Percentiles rank a stretch among this genome's conserved stretches.
These are phyloP conservation scores for Melanerpes formicivorus DNA, from an alignment of 2,113 vertebrate species.

Conservation along the genomic window DNA sequence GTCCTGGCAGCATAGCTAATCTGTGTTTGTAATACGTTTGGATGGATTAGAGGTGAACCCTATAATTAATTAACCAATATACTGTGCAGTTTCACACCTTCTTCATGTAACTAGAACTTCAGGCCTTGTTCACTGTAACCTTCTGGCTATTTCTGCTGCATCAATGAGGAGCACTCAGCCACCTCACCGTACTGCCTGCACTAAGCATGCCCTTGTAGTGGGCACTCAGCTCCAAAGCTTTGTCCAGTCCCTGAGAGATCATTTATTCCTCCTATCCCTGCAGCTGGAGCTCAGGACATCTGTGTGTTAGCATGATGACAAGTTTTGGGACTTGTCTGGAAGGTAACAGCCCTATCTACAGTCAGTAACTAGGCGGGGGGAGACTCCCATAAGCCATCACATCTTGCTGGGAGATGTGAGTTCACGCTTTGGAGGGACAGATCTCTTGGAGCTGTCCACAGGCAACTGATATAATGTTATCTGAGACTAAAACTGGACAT, in stretches of 20 bases:
- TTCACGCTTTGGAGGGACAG: background rate
- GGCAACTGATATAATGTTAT: background rate
- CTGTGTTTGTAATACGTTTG: background rate
- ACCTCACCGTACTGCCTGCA: background rate
- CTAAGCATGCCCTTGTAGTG: background rate
- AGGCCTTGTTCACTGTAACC: background rate
- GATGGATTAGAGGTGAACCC: background rate
- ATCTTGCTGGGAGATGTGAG: background rate
- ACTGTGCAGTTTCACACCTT: background rate
- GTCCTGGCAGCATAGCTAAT: background rate
- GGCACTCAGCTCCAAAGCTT: background rate
- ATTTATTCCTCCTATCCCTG: background rate
- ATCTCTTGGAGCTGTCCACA: background rate
- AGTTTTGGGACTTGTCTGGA: background rate
- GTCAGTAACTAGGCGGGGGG: fast-evolving
- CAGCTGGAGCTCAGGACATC: background rate
- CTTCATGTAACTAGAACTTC: background rate
- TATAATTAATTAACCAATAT: background rate
- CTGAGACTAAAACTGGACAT: background rate
- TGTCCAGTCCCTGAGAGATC: background rate
- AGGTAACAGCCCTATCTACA: background rate
- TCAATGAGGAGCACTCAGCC: background rate
- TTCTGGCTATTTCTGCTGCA: background rate
- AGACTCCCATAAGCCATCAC: background rate
- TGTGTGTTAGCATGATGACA: background rate